A percentile compares a stretch with the other conserved stretches of the same genome.
These are phyloP conservation scores for Xiphorhynchus erythropygius DNA, from an alignment of 2,797 vertebrate species.

Conservation along the genomic window DNA sequence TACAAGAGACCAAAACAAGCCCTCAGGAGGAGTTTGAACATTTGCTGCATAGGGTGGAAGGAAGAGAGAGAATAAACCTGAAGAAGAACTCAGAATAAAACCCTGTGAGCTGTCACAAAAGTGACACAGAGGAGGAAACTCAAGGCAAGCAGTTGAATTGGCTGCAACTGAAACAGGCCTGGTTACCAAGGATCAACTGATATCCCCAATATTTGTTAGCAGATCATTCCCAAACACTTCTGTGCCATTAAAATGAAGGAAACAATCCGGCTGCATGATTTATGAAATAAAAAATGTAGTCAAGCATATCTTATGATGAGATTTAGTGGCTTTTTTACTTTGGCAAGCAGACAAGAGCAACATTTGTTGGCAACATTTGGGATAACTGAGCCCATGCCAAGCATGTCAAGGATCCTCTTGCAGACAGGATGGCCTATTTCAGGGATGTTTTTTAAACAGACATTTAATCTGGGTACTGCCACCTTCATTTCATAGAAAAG, in stretches of 20 bases:
- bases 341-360: constrained; percentile 50
- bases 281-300: background rate
- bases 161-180: background rate
- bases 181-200: background rate
- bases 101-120: background rate
- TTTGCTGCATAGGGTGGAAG: background rate
- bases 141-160: background rate
- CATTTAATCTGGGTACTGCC: background rate
- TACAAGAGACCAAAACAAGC: background rate
- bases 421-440: constrained; percentile 33
- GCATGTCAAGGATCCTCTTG: constrained; percentile 54
- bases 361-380: constrained; percentile 63
- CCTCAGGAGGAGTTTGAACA: background rate
- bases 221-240: background rate
- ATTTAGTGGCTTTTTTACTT: constrained; percentile 5
- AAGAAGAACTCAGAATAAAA: background rate
- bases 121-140: background rate
- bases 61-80: background rate
- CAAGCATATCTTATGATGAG: background rate
- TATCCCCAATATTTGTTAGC: background rate
- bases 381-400: constrained; percentile 37
- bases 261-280: background rate
- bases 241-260: background rate
- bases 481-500: background rate
- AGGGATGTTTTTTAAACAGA: background rate